phyloP scores from a whole-genome alignment of 1,140 invertebrate species.

The Aricia agestis region DNA sequence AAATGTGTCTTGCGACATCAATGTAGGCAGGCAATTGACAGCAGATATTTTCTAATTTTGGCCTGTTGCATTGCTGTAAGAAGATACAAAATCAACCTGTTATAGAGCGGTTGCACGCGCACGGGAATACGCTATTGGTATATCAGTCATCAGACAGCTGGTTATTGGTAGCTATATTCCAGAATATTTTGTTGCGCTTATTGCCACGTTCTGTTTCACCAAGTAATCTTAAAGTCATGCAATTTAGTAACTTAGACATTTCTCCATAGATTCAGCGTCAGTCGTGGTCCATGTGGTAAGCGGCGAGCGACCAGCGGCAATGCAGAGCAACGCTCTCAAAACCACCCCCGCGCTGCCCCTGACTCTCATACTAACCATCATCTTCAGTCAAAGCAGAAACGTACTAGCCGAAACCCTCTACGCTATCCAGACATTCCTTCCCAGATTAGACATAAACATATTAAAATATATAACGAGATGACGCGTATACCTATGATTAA shows the following conservation, averaged over 20 bases:
- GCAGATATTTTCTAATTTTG: too few relatives aligned
- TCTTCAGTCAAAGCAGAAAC: slow-evolving; percentile 33
- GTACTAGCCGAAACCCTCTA: slow-evolving; percentile 26
- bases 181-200: neutral
- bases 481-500: slow-evolving; percentile 30
- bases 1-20: too few relatives aligned
- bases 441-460: slow-evolving; percentile 10
- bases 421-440: slow-evolving; percentile 17
- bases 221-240: too few relatives aligned
- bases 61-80: too few relatives aligned
- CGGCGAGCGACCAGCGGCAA: slow-evolving; percentile 84
- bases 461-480: slow-evolving; percentile 34
- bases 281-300: slow-evolving; percentile 82
- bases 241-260: slow-evolving; percentile 13
- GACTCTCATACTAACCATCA: slow-evolving; percentile 33
- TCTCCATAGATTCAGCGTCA: slow-evolving; percentile 78
- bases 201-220: too few relatives aligned
- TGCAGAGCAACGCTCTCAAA: slow-evolving; percentile 79
- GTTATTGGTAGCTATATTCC: too few relatives aligned
- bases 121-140: too few relatives aligned
- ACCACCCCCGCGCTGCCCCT: slow-evolving; percentile 50
- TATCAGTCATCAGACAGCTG: too few relatives aligned
- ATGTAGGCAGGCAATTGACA: too few relatives aligned
- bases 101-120: too few relatives aligned
- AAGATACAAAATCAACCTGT: too few relatives aligned